Evolutionary conservation across 2,888 invertebrate species (phyloP), one percentile per base, ranked within the genome.

Genomic region (Nymphalis urticae): DNA sequence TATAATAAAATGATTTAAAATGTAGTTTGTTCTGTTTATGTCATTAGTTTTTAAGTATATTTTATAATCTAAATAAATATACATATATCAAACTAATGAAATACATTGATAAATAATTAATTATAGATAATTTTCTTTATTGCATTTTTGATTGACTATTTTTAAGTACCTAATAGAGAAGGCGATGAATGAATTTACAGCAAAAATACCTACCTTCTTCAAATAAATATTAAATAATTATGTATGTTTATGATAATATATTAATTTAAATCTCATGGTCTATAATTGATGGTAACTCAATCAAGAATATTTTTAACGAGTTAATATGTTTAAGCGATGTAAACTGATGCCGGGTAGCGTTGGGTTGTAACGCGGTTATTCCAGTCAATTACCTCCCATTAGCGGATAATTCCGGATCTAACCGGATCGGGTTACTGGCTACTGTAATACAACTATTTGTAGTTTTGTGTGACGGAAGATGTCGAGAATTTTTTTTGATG

Each of bases 341-440:
- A 83, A 85, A 80, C 79, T 78, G 84, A 84, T 78, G 76, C 78
- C 74, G 78, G 75, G 76, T 72, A 63, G 64, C 68, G 77, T 74
- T 82, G 76, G 74, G 82, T 84, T 81, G 73, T 76, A 70, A 85
- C 80, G 81, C 77, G 82, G 82, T 88, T 88, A 87, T 90, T 90
- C 85, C 85, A 85, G 76, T 82, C 90, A 89, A 91, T 91, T 91
- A 88, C 82, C 76, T 77, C 68, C 82, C 82, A 86, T 89, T 85
- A 87, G 73, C 77, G 81, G 84, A 80, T 86, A 82, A 85, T 82
- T 83, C 84, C 79, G 79, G 82, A 76, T 76, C 76, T 73, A 79
- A 73, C 80, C 73, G 68, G 73, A 76, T 84, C 79, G 69, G 74
- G 79, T 85, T 84, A 82, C 84, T 70, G 61, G 67, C 71, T 73